A percentile compares a stretch with the other conserved stretches of the same genome.
phyloP scores from a whole-genome alignment of 2,113 vertebrate genomes.

The Cromileptes altivelis region DNA sequence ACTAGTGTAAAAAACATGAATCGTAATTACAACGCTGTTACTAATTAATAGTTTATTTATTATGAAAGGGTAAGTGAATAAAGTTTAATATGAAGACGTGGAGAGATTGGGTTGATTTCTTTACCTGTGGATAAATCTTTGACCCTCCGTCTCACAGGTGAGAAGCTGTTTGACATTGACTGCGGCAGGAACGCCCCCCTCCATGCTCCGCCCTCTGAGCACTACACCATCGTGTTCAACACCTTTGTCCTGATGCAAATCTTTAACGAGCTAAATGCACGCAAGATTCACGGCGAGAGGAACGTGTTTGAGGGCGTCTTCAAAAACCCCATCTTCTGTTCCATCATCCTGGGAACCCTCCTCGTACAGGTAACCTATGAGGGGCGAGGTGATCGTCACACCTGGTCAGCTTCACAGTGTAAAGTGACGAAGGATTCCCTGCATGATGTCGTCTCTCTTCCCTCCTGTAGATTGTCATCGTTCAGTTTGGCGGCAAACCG shows the following conservation, averaged over 20 bases:
- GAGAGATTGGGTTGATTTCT: background rate
- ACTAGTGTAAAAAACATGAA: too few relatives aligned
- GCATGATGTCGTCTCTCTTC: background rate
- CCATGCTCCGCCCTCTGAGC: constrained; percentile 95
- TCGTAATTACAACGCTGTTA: too few relatives aligned
- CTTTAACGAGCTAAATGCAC: constrained; percentile 98
- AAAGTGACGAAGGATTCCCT: background rate
- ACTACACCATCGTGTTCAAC: constrained; percentile 98
- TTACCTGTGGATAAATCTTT: background rate
- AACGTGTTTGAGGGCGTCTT: constrained; percentile 97
- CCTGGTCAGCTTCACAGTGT: background rate
- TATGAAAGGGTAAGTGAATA: too few relatives aligned
- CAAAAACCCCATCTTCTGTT: constrained; percentile 96
- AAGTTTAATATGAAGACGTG: too few relatives aligned
- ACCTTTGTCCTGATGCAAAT: constrained; percentile 99
- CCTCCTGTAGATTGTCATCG: constrained; percentile 90
- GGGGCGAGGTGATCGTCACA: accelerated
- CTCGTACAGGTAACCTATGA: constrained; percentile 89
- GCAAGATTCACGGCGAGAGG: constrained; percentile 98
- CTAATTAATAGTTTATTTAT: too few relatives aligned
- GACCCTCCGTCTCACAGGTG: constrained; percentile 84
- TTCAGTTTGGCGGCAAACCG: constrained; percentile 97
- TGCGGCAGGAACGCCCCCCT: constrained; percentile 94
- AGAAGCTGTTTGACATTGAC: constrained; percentile 95
- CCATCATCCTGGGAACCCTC: constrained; percentile 94